A percentile compares a stretch with the other conserved stretches of the same genome.
These are phyloP conservation scores for Drosophila longiperda DNA, from an alignment of 2,888 invertebrate species.

Conservation along the genomic window DNA sequence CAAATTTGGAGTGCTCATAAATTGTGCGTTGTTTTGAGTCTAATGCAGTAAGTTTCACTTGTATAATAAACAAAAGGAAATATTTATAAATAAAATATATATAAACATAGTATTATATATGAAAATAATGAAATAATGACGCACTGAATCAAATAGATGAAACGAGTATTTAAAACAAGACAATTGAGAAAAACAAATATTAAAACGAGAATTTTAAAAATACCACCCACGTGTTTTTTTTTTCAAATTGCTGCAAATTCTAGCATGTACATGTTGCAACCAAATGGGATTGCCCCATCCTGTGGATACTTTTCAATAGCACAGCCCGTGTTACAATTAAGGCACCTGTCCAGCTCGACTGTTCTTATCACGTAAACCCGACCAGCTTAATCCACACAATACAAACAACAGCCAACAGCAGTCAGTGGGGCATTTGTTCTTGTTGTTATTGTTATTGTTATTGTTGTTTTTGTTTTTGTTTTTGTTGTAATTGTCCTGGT, in stretches of 20 bases:
- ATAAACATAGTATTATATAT: conserved; percentile 63
- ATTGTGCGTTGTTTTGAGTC: conserved; percentile 33
- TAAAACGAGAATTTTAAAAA: conserved; percentile 58
- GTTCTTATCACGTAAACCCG: conserved; percentile 17
- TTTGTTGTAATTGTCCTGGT: conserved; percentile 11
- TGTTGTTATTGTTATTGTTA: not conserved
- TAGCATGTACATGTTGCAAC: not conserved
- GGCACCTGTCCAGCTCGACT: conserved; percentile 35
- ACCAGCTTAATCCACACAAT: conserved; percentile 61
- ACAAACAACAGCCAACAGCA: conserved; percentile 47
- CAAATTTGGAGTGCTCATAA: conserved; percentile 33
- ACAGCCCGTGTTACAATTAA: conserved; percentile 53
- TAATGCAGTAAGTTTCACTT: conserved; percentile 69
- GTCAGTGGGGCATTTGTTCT: conserved; percentile 18
- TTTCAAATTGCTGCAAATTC: conserved; percentile 29
- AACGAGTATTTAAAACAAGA: conserved; percentile 79
- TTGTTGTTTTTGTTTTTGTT: conserved; percentile 4
- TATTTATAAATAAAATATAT: conserved; percentile 38
- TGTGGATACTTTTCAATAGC: conserved; percentile 20
- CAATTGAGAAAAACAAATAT: conserved; percentile 66
- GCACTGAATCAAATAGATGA: conserved; percentile 85
- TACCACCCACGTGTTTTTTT: conserved; percentile 26
- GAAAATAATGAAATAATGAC: conserved; percentile 76
- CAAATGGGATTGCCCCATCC: conserved; percentile 43
- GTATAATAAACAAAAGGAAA: conserved; percentile 67